A percentile compares a stretch with the other conserved stretches of the same genome.
Evolutionary conservation across 2,888 invertebrate species (phyloP).

Genomic region (Hartigia nigra): DNA sequence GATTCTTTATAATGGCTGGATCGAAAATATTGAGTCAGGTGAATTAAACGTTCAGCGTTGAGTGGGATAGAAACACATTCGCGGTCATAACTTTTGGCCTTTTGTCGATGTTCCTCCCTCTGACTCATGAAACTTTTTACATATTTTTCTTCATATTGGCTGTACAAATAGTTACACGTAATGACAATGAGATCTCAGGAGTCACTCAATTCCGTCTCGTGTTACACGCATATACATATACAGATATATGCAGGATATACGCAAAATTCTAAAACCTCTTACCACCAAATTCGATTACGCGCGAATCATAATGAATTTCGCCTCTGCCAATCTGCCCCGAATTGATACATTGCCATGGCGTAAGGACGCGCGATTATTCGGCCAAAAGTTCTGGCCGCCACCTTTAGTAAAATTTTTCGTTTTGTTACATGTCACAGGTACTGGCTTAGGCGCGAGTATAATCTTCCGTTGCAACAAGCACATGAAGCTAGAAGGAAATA

Average conservation of each 20-base stretch:
- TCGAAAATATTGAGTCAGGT: slow-evolving; percentile 84
- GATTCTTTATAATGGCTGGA: slow-evolving; percentile 94
- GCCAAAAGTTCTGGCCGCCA: slow-evolving; percentile 2
- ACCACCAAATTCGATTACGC: not conserved
- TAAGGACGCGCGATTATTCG: not conserved
- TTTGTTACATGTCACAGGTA: slow-evolving; percentile 68
- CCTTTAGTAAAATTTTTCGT: not conserved
- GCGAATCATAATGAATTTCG: not conserved
- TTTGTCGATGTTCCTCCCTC: not conserved
- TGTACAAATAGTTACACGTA: not conserved
- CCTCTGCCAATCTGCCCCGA: not conserved
- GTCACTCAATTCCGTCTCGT: not conserved
- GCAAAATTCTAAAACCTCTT: not conserved
- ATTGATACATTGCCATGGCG: not conserved
- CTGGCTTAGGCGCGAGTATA: slow-evolving; percentile 90
- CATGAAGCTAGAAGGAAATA: slow-evolving; percentile 89
- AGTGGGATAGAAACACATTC: not conserved
- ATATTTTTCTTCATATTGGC: not conserved
- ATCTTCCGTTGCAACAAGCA: slow-evolving; percentile 94
- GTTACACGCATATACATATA: too few relatives aligned
- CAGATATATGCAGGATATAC: not conserved
- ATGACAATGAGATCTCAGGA: not conserved
- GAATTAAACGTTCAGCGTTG: slow-evolving; percentile 1
- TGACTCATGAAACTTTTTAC: not conserved
- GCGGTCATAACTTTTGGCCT: slow-evolving; percentile 5